Evolutionary conservation across 2,888 invertebrate species (phyloP), one percentile per base, ranked within the genome.

Genomic region (Orchestes rusci): DNA sequence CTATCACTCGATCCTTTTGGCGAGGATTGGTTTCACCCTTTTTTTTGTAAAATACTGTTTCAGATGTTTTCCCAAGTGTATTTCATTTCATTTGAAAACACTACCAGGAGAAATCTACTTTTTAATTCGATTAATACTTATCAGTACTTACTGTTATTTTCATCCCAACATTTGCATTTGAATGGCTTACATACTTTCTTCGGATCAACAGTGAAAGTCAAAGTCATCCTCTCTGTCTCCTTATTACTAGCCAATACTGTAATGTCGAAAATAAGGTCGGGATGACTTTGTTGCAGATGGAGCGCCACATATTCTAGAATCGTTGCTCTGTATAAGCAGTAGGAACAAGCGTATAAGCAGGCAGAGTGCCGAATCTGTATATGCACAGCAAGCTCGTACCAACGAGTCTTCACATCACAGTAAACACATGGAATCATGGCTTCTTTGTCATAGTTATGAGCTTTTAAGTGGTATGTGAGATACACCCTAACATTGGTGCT

Each of bases 301-400:
- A 76, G 66, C 13, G 73, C 70, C 0, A 84, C 79, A 35, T 80
- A 74, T 41, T 76, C 75, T 35, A 73, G 71, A 1, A 73, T 68
- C 1, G 73, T 66, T 0, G 79, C 77, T 36, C 84, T 70, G 61
- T 84, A 85, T 56, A 84, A 77, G 58, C 86, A 86, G 52, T 74
- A 71, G 3, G 67, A 69, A 56, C 86, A 86, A 19, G 77, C 76
- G 56, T 67, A 83, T 18, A 71, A 68, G 56, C 82, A 80, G 40
- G 70, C 66, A 0, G 72, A 73, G 56, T 86, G 85, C 23, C 70
- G 70, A 17, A 74, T 72, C 36, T 77, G 72, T 10, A 83, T 72
- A 59, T 85, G 85, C 19, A 60, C 53, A 13, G 57, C 55, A 3
- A 63, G 55, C 13, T 59, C 56, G 12, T 59, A 62, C 48, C 72